These are phyloP conservation scores for Microcebus murinus DNA, from an alignment of 2,113 vertebrate species.

Conservation along the genomic window DNA sequence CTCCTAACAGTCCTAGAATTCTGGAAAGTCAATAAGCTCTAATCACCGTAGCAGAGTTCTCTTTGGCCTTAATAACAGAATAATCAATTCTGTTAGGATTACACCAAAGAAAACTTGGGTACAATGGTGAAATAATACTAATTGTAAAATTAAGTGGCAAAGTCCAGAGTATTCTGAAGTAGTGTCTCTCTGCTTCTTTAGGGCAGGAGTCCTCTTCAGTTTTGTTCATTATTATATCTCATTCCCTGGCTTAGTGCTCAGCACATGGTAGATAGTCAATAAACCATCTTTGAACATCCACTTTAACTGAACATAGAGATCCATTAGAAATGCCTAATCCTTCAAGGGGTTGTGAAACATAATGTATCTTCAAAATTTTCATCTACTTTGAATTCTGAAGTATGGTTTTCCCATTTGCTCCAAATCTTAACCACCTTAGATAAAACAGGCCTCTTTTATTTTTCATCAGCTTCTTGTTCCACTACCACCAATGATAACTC, in stretches of 20 bases:
- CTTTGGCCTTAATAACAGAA: background rate
- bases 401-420: background rate
- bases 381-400: constrained; percentile 5
- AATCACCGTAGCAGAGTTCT: background rate
- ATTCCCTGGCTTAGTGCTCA: background rate
- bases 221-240: background rate
- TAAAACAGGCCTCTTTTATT: background rate
- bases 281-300: background rate
- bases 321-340: background rate
- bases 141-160: background rate
- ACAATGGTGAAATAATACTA: background rate
- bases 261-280: background rate
- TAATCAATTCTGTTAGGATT: background rate
- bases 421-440: background rate
- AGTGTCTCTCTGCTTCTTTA: background rate
- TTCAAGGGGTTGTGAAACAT: background rate
- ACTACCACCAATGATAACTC: background rate
- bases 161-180: background rate
- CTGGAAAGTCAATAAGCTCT: background rate
- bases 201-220: background rate
- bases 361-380: background rate
- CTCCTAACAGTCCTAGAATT: background rate
- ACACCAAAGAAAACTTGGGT: background rate
- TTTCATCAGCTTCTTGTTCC: background rate
- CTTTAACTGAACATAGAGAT: background rate